These are phyloP conservation scores for Aplocera efformata DNA, from an alignment of 2,888 invertebrate species.

Conservation along the genomic window DNA sequence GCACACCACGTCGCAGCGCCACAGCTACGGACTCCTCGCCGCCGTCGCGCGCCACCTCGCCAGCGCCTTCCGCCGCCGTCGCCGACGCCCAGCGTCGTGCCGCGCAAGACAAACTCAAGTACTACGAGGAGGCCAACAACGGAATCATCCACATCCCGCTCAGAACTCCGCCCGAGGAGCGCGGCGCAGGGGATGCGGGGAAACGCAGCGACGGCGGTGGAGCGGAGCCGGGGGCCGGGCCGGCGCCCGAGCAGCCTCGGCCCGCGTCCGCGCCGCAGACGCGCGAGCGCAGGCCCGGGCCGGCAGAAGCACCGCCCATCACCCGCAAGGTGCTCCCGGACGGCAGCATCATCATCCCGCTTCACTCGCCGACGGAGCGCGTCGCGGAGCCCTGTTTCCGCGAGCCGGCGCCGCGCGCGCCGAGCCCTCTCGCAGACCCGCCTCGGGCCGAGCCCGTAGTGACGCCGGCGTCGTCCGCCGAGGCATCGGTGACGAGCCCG, in stretches of 20 bases:
- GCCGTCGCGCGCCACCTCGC: conserved; percentile 58
- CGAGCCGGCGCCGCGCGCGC: conserved; percentile 15
- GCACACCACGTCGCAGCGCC: conserved; percentile 70
- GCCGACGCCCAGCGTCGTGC: conserved; percentile 33
- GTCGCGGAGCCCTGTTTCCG: conserved; percentile 25
- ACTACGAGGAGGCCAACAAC: conserved; percentile 83
- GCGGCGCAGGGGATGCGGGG: conserved; percentile 44
- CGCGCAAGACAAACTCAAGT: conserved; percentile 61
- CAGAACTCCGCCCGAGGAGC: conserved; percentile 87
- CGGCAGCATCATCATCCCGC: conserved; percentile 80
- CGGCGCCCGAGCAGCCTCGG: conserved; percentile 32
- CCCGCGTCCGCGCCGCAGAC: conserved; percentile 38
- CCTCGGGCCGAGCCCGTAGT: no score
- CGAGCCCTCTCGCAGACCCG: no score
- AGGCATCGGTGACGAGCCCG: conserved; percentile 9
- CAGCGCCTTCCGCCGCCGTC: conserved; percentile 44
- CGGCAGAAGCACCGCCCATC: conserved; percentile 37
- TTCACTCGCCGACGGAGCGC: conserved; percentile 71
- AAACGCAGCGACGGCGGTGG: conserved; percentile 30
- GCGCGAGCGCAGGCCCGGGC: conserved; percentile 18
- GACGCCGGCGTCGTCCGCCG: conserved; percentile 15
- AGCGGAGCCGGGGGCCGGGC: conserved; percentile 26
- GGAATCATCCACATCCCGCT: conserved; percentile 86
- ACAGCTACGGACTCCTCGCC: conserved; percentile 61
- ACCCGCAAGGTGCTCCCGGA: conserved; percentile 74